A percentile compares a stretch with the other conserved stretches of the same genome.
Conservation (phyloP, 2,888 invertebrate genomes). For the Andrena camellia region DNA sequence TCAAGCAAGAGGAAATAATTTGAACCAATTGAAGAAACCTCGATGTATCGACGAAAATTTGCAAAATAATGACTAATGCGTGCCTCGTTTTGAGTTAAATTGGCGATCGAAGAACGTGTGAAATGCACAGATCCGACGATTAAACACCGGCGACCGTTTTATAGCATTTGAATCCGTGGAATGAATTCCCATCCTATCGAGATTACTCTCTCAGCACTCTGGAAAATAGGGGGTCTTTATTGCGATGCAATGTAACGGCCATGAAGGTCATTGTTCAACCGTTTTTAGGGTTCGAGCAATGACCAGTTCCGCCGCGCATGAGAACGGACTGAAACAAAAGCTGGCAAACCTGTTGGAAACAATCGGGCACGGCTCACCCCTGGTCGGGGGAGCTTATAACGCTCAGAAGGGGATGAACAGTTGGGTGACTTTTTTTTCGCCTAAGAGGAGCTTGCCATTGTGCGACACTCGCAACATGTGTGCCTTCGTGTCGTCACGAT, state of each 20-base stretch:
- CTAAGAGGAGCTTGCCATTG: slow-evolving; percentile 75
- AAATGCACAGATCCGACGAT: slow-evolving; percentile 39
- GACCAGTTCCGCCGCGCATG: slow-evolving; percentile 82
- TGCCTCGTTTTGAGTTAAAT: not conserved
- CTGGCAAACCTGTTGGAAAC: slow-evolving; percentile 84
- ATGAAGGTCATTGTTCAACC: slow-evolving; percentile 82
- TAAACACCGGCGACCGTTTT: slow-evolving; percentile 41
- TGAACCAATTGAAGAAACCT: not conserved
- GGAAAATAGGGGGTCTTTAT: slow-evolving; percentile 73
- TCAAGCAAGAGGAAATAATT: too few relatives aligned
- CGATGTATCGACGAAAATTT: not conserved
- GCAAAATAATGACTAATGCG: not conserved
- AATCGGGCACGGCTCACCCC: slow-evolving; percentile 78
- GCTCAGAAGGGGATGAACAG: slow-evolving; percentile 81
- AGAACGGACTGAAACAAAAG: slow-evolving; percentile 84
- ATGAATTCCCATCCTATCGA: slow-evolving; percentile 66
- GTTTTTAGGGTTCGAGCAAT: slow-evolving; percentile 80
- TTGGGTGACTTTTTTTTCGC: slow-evolving; percentile 83
- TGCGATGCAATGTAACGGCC: slow-evolving; percentile 79
- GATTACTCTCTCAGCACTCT: slow-evolving; percentile 58
- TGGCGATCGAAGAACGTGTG: not conserved
- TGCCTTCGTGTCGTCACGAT: slow-evolving; percentile 73
- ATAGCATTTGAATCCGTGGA: slow-evolving; percentile 48
- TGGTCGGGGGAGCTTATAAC: slow-evolving; percentile 67
- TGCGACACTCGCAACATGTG: slow-evolving; percentile 82